These are phyloP conservation scores for Caiman crocodilus DNA, from an alignment of 2,797 vertebrate genomes.

Conservation along the genomic window DNA sequence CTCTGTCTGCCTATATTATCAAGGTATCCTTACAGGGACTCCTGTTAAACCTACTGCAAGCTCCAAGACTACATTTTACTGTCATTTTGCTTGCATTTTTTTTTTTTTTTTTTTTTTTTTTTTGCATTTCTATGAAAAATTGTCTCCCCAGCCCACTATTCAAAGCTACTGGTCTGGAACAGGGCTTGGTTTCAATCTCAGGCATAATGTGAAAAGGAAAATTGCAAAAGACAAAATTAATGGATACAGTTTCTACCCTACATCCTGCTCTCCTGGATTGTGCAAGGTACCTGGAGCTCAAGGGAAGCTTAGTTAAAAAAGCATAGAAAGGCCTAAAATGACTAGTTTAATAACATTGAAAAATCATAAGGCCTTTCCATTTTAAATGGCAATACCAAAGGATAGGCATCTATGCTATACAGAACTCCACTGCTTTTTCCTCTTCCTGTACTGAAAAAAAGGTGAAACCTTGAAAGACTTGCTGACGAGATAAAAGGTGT, in stretches of 20 bases:
- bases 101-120: conserved; percentile 60
- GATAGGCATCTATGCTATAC: neutral
- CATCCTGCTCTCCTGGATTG: conserved; percentile 39
- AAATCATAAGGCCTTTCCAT: neutral
- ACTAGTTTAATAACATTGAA: conserved; percentile 15
- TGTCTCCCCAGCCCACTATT: conserved; percentile 56
- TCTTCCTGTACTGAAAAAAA: neutral
- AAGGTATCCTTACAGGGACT: conserved; percentile 61
- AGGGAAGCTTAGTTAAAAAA: neutral
- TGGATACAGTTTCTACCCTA: neutral
- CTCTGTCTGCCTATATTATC: conserved; percentile 46
- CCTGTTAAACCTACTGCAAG: conserved; percentile 63
- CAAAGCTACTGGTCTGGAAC: conserved; percentile 34
- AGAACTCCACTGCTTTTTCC: neutral
- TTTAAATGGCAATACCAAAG: neutral
- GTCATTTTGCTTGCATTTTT: conserved; percentile 73
- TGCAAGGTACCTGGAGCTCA: neutral
- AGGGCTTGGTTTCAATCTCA: conserved; percentile 59
- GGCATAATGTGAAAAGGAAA: conserved; percentile 59
- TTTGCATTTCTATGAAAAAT: conserved; percentile 60
- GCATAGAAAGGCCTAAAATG: neutral
- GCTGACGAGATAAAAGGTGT: neutral
- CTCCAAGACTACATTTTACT: conserved; percentile 65
- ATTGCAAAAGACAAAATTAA: conserved; percentile 46
- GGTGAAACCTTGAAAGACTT: neutral